Evolutionary conservation across 1,140 invertebrate species (phyloP).

Genomic region (Euborellia annulipes): DNA sequence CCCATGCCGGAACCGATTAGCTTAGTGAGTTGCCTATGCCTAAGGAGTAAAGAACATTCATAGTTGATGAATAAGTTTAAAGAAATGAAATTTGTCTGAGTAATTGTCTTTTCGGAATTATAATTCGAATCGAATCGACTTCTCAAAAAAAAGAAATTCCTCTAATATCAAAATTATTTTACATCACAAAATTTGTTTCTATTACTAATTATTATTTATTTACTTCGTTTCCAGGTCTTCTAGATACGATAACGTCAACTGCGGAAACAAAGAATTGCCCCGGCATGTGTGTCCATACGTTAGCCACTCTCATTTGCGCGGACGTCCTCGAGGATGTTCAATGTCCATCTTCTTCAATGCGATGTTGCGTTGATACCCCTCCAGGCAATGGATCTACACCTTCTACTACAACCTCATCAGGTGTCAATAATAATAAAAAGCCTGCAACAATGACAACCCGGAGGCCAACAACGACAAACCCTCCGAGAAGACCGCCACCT

Average conservation of each 20-base stretch:
- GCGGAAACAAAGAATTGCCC: conserved; percentile 69
- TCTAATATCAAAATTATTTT: too few species aligned
- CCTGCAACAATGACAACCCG: conserved; percentile 12
- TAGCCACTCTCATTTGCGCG: conserved; percentile 67
- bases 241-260: conserved; percentile 67
- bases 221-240: conserved; percentile 40
- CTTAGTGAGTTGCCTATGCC: too few species aligned
- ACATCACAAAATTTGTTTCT: too few species aligned
- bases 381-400: conserved; percentile 8
- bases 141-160: too few species aligned
- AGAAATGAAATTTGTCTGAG: too few species aligned
- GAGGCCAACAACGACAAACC: conserved; percentile 19
- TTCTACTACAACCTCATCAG: conserved; percentile 1
- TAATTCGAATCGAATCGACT: too few species aligned
- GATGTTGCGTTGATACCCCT: conserved; percentile 61
- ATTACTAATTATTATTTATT: conserved; percentile 7
- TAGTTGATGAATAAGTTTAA: too few species aligned
- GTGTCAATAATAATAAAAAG: conserved; percentile 8
- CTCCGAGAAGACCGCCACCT: conserved; percentile 18
- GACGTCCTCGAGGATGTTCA: conserved; percentile 64
- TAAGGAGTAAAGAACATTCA: too few species aligned
- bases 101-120: too few species aligned
- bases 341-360: conserved; percentile 59
- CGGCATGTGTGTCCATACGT: conserved; percentile 64
- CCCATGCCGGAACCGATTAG: too few species aligned